Evolutionary conservation across 2,113 vertebrate genomes (phyloP), one percentile per base, ranked within the genome.

Genomic region (Oxyruncus cristatus): DNA sequence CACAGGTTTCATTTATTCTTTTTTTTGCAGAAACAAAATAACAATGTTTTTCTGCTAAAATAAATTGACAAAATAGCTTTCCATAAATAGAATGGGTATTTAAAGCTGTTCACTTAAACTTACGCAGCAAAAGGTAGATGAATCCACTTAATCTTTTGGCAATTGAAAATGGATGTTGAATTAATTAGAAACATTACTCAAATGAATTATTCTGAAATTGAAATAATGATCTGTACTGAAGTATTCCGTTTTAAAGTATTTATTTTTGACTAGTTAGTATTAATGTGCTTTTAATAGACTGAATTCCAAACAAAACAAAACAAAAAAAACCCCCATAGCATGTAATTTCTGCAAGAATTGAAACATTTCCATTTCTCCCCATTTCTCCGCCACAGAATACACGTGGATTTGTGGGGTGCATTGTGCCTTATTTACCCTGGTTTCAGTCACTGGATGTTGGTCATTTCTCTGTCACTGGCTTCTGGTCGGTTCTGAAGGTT

Each of bases 141-240:
- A 86, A 92, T 78, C 56, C 27, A 70, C 74, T 89, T 93, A 86
- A 95, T 93, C 65, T 85, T 95, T 75, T 1, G 6, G 50, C 92
- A 95, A 96, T 96, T 96, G 95, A 96, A 96, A 96, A 91, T 94
- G 52, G 87, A 93, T 91, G 73, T 76, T 91, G 79, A 70, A 82
- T 92, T 94, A 93, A 94, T 95, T 85, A 91, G 75, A 65, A 93
- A 92, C 86, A 89, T 35, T 89, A 95, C 89, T 96, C 90, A 73
- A 86, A 92, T 75, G 33, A 90, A 85, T 81, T 94, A 71, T 72
- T 91, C 62, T 93, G 88, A 88, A 93, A 92, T 81, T 44, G 65
- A 90, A 97, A 87, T 93, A 76, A 85, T 90, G 46, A 77, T 72
- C 65, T 94, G 16, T 80, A 67, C 73, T 84, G n/a, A 86, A 89